A percentile compares a stretch with the other conserved stretches of the same genome.
phyloP scores from a whole-genome alignment of 2,888 invertebrate species.

The Prosopocoilus inquinatus region DNA sequence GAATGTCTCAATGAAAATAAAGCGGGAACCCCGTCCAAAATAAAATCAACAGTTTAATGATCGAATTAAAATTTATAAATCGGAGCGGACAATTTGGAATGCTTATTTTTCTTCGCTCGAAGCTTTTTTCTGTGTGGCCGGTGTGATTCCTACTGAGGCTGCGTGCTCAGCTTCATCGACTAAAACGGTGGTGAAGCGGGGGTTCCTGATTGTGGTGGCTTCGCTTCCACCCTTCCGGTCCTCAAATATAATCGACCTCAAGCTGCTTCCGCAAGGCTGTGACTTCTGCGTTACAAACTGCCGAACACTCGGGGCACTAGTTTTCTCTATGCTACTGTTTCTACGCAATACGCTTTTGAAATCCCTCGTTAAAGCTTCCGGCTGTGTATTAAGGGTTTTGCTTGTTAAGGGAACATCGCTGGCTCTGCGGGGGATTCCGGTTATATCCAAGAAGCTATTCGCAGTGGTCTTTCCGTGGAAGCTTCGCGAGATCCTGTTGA shows the following conservation, averaged over 20 bases:
- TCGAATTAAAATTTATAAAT: neutral
- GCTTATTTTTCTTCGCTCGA: neutral
- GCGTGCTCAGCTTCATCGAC: conserved; percentile 48
- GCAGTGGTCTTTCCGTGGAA: conserved; percentile 45
- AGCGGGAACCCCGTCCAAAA: no score
- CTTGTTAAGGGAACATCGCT: conserved; percentile 38
- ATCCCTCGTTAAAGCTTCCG: conserved; percentile 15
- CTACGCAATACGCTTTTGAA: conserved; percentile 15
- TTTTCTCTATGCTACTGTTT: conserved; percentile 23
- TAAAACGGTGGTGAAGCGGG: conserved; percentile 46
- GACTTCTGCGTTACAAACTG: conserved; percentile 42
- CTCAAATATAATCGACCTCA: conserved; percentile 2
- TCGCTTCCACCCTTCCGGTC: conserved; percentile 38
- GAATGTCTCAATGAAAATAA: no score
- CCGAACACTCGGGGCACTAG: conserved; percentile 12
- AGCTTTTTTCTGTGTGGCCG: conserved; percentile 1
- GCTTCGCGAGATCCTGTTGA: conserved; percentile 50
- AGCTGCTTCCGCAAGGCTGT: conserved; percentile 35
- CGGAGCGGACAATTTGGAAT: no score
- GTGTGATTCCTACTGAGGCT: conserved; percentile 29
- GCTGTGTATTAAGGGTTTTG: conserved; percentile 24
- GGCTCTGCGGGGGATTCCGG: conserved; percentile 37
- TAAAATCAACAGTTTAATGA: neutral
- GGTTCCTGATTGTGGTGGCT: conserved; percentile 34
- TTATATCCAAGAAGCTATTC: conserved; percentile 33